Evolutionary conservation across 2,888 invertebrate genomes (phyloP), one percentile per base, ranked within the genome.

Genomic region (Agonopterix arenella): DNA sequence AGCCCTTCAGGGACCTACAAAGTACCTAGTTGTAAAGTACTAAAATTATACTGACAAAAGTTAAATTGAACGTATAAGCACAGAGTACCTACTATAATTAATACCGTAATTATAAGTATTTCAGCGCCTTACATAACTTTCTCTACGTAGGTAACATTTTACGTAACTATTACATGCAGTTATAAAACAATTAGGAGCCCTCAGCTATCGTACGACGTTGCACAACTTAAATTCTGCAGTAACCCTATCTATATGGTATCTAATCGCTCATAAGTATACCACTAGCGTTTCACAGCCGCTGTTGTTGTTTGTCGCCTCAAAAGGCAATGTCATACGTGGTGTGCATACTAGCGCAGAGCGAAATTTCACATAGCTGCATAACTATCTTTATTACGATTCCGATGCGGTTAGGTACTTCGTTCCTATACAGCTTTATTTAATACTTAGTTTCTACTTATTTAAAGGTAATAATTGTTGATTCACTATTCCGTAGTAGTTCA

Each of bases 281-380:
- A 56, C 44, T 45, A 58, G 70, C 75, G 77, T 79, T 79, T 77
- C 76, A 75, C 70, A 40, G 64, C 62, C 65, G 62, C 65, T 53
- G 58, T 60, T 64, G 58, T 62, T 67, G 62, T 64, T 59, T 62
- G 62, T 61, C 58, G 68, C 73, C 66, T 70, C 69, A 66, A 68
- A 70, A 60, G 62, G 61, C 47, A 46, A 52, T 52, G 44, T 28
- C 56, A 54, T 45, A 62, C 70, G 73, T 66, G 76, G 69, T 59
- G 70, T 73, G 79, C 75, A 79, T 80, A 72, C 70, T 62, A 62
- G 70, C 61, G 67, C 66, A 38, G 58, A 54, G 59, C 61, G 58
- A 60, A 77, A 75, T 79, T 77, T 78, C 77, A 76, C 78, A 70
- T 68, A 68, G 58, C 61, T 45, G 44, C 45, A 43, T 51, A 47